Base-by-base conservation (phyloP, 2,113 vertebrate genomes). In the Prunella fulvescens region DNA sequence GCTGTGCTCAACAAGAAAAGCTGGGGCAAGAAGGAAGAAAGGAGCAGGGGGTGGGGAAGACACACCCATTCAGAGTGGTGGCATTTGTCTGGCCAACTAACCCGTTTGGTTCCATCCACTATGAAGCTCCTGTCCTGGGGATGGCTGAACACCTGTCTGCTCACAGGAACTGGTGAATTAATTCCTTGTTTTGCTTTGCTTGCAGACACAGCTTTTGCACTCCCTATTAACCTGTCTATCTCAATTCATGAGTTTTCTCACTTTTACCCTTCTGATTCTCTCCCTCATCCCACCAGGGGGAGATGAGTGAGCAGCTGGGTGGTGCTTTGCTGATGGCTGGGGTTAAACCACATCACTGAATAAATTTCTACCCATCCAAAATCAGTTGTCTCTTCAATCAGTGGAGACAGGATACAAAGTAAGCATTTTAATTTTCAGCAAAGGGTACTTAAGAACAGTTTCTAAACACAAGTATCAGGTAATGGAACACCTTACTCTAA, bases 71-170 rank as follows among this genome's bases (percentile, higher is more conserved):
- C 5, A 5, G 23, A 67, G 20, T 40, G 20, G 20, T 6, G 5
- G 19, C 19, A 20, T 76, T 40, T 82, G 19, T 40, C 28, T 47
- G n/a, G 16, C 54, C 40, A 47, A 18, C 8, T 25, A 53, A 40
- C 24, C 0, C 0, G 1, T 23, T 42, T 25, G 15, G 24, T 24
- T 56, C 42, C 35, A 48, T 13, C 64, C 6, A 9, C 22, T 60
- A 47, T 22, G 54, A 69, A 5, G 29, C 13, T 67, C 28, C 28
- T 29, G 16, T 35, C 19, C 39, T 47, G 25, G 17, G 60, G 11
- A 54, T 54, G n/a, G n/a, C 11, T 35, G 29, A 78, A 60, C 47
- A 69, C 17, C n/a, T 35, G 20, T 25, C n/a, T 40, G 47, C 18
- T 20, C 61, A 26, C 1, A 6, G 47, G 29, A 47, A 40, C 11